Evolutionary conservation across 1,140 invertebrate species (phyloP).

Genomic region (Apis mellifera): Amel_HAv3.1 CM009935.2:12685501-12686000

Average conservation of each 20-base stretch:
- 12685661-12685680: constrained; percentile 43
- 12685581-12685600: constrained; percentile 12
- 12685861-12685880: neutral
- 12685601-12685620: constrained; percentile 14
- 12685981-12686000: neutral
- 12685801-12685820: neutral
- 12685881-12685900: neutral
- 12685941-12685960: too few relatives aligned
- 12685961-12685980: neutral
- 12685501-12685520: too few relatives aligned
- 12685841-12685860: neutral
- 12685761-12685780: neutral
- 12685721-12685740: neutral
- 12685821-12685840: constrained; percentile 8
- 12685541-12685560: neutral
- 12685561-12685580: constrained; percentile 29
- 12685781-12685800: neutral
- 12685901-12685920: constrained; percentile 1
- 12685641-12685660: constrained; percentile 25
- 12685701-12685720: neutral
- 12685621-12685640: constrained; percentile 25
- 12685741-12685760: constrained; percentile 19
- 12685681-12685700: constrained; percentile 36
- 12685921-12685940: too few relatives aligned
- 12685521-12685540: too few relatives aligned